phyloP scores from a whole-genome alignment of 2,797 vertebrate genomes.

The Pelodytes ibericus region DNA sequence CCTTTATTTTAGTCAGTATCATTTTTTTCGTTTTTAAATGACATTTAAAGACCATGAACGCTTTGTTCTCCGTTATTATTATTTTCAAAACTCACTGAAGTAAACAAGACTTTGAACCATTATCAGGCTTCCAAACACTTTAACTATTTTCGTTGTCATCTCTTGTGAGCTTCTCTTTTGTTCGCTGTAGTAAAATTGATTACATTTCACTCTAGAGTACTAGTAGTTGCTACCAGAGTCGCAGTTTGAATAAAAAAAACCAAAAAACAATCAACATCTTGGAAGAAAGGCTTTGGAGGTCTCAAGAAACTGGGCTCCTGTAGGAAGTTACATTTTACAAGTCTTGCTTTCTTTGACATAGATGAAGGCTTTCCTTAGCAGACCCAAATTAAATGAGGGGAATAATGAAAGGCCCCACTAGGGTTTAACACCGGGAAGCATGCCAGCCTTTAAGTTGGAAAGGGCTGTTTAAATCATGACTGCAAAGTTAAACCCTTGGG shows the following conservation, averaged over 20 bases:
- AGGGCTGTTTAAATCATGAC: slow-evolving; percentile 59
- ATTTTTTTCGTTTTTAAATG: not conserved
- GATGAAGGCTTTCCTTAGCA: slow-evolving; percentile 57
- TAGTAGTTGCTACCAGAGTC: slow-evolving; percentile 47
- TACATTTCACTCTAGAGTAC: slow-evolving; percentile 56
- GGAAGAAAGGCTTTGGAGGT: slow-evolving; percentile 49
- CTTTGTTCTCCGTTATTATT: slow-evolving; percentile 18
- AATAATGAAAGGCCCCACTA: slow-evolving; percentile 59
- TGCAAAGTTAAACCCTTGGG: slow-evolving; percentile 59
- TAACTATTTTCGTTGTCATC: slow-evolving; percentile 4
- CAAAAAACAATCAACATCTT: slow-evolving; percentile 58
- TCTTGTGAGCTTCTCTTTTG: slow-evolving; percentile 44
- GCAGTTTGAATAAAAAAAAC: slow-evolving; percentile 57
- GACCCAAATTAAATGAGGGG: slow-evolving; percentile 62
- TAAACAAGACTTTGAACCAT: slow-evolving; percentile 28
- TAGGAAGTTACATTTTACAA: slow-evolving; percentile 52
- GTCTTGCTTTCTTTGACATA: slow-evolving; percentile 59
- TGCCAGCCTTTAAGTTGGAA: slow-evolving; percentile 61
- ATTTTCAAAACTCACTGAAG: slow-evolving; percentile 32
- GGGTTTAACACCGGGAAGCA: slow-evolving; percentile 60
- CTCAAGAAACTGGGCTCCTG: slow-evolving; percentile 21
- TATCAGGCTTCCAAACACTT: slow-evolving; percentile 15
- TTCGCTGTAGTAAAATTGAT: slow-evolving; percentile 58
- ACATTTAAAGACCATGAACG: not conserved
- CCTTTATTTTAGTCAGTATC: not conserved